Evolutionary conservation across 2,113 vertebrate species (phyloP), one percentile per base, ranked within the genome.

Genomic region (Sylvia atricapilla): DNA sequence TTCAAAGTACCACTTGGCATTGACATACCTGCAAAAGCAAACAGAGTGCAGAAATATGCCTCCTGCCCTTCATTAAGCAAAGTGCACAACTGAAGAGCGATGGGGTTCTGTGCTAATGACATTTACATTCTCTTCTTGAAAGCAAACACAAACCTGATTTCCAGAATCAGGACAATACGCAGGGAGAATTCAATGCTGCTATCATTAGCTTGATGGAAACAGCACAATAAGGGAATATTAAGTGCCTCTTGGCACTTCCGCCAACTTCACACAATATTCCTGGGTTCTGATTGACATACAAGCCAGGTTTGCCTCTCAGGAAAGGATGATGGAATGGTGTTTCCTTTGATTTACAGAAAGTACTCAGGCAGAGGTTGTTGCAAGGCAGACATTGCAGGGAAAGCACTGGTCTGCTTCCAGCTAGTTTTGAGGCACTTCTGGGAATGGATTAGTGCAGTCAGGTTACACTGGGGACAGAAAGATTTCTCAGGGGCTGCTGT

Each of bases 1-100:
- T 96, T 99, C 98, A 91, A 99, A 99, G 97, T 99, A 99, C 9
- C 97, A 98, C 95, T 98, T 99, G 7, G 99, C 99, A 37, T 99
- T 99, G 19, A 99, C 99, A 60, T 99, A 99, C 99, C 99, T 99
- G 97, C 31, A 96, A 98, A 72, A 92, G 80, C 66, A 96, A 89
- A 37, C 41, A 21, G 47, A 92, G 43, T 2, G 33, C 4, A 18
- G 39, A 37, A 41, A 44, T 69, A 43, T 4, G 70, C 33, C 74
- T 81, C 56, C 47, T 72, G 18, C 47, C 15, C 27, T 78, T 37
- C 35, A 33, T 44, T 64, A 67, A 90, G 64, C 72, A 21, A 58
- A 84, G 81, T 21, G 49, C 60, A 21, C 0, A 80, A 43, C 41
- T 21, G 56, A 66, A 91, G 82, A 60, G 33, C 0, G 5, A 28